A percentile compares a stretch with the other conserved stretches of the same genome.
Evolutionary conservation across 2,888 invertebrate species (phyloP).

Genomic region (Thereva unica): DNA sequence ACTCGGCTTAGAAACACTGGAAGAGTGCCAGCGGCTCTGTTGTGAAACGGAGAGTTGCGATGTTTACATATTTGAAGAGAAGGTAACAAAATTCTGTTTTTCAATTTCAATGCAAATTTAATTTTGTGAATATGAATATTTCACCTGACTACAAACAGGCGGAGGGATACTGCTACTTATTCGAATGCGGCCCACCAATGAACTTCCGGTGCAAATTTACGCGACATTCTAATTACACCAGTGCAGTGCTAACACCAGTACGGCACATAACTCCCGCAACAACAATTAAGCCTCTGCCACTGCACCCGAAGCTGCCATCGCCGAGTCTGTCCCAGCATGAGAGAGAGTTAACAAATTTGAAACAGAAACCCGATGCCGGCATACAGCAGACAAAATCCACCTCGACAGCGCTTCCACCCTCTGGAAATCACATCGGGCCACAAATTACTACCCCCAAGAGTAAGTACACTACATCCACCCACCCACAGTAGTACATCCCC

Average conservation of each 20-base stretch:
- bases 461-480: neutral
- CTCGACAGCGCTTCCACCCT: slow-evolving; percentile 38
- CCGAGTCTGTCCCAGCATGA: slow-evolving; percentile 55
- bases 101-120: neutral
- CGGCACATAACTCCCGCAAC: slow-evolving; percentile 47
- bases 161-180: slow-evolving; percentile 85
- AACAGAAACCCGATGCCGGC: slow-evolving; percentile 52
- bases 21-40: slow-evolving; percentile 83
- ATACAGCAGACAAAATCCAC: slow-evolving; percentile 53
- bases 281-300: slow-evolving; percentile 41
- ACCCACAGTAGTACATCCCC: no score
- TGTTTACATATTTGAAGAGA: slow-evolving; percentile 91
- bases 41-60: slow-evolving; percentile 87
- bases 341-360: slow-evolving; percentile 56
- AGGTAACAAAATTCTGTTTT: slow-evolving; percentile 61
- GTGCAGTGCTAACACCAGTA: slow-evolving; percentile 77
- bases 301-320: slow-evolving; percentile 3
- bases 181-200: slow-evolving; percentile 86
- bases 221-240: slow-evolving; percentile 83
- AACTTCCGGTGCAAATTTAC: slow-evolving; percentile 94
- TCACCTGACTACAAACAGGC: slow-evolving; percentile 40
- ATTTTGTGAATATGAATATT: neutral
- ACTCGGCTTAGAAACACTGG: slow-evolving; percentile 76
- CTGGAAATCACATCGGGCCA: slow-evolving; percentile 28
- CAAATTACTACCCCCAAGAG: slow-evolving; percentile 33